A percentile compares a stretch with the other conserved stretches of the same genome.
phyloP scores from a whole-genome alignment of 2,113 vertebrate species.

The Penelope pileata region DNA sequence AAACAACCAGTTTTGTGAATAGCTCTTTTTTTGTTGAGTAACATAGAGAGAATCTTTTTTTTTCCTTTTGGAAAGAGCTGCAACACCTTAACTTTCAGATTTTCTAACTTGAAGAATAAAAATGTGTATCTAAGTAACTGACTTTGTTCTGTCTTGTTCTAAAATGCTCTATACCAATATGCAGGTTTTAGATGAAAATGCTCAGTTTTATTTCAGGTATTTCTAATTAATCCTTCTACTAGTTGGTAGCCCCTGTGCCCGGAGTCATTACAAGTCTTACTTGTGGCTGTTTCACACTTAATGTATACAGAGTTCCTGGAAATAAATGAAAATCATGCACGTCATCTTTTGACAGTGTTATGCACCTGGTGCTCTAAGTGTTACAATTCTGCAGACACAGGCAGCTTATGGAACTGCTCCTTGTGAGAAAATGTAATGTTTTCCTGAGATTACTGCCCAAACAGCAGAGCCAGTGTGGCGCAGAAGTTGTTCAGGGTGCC shows the following conservation, averaged over 20 bases:
- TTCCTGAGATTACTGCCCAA: not conserved
- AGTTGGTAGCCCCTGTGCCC: not conserved
- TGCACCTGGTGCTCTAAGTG: not conserved
- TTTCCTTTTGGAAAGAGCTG: not conserved
- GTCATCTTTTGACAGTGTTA: not conserved
- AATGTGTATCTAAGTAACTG: fast-evolving
- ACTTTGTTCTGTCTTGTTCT: not conserved
- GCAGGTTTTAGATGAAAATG: not conserved
- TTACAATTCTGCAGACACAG: not conserved
- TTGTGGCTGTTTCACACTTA: not conserved
- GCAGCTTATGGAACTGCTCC: not conserved
- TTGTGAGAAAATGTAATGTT: not conserved
- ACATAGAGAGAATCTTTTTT: not conserved
- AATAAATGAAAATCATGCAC: not conserved
- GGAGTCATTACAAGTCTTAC: not conserved
- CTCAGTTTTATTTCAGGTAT: not conserved
- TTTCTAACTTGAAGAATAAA: not conserved
- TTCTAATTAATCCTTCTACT: not conserved
- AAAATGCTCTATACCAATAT: not conserved
- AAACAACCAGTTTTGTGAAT: not conserved
- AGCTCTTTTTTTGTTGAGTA: not conserved
- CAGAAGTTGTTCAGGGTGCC: not conserved
- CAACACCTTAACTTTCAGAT: not conserved
- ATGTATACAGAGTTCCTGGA: not conserved
- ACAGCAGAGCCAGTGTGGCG: not conserved